Conservation (phyloP, 2,797 vertebrate species). For the Sus cebifrons region DNA sequence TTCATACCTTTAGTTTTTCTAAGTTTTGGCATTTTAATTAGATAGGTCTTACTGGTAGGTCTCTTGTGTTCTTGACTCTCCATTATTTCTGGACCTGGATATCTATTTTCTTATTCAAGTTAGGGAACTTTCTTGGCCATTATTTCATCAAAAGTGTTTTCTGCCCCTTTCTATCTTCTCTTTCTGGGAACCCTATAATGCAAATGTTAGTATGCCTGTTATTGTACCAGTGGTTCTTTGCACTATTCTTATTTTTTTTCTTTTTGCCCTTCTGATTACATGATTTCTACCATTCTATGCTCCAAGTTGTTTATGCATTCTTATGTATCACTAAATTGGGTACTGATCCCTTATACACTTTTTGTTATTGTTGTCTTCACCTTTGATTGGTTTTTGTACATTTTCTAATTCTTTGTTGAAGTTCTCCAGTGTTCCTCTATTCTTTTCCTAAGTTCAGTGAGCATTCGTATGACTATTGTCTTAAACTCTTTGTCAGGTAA, state of each 20-base stretch:
- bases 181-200: background rate
- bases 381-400: background rate
- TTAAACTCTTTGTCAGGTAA: background rate
- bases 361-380: background rate
- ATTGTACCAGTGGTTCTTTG: background rate
- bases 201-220: background rate
- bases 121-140: background rate
- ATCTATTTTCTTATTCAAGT: background rate
- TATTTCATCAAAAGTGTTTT: no score
- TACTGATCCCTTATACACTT: no score
- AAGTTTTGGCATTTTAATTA: no score
- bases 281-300: background rate
- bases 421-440: background rate
- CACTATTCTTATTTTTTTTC: background rate
- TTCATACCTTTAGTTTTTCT: no score
- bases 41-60: no score
- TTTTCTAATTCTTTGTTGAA: background rate
- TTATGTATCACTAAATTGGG: background rate
- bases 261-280: background rate
- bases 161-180: background rate
- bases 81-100: background rate
- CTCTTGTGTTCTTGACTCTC: no score
- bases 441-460: background rate
- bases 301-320: background rate
- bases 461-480: background rate